These are phyloP conservation scores for Lipotes vexillifer DNA, from an alignment of 2,113 vertebrate genomes.

Conservation along the genomic window DNA sequence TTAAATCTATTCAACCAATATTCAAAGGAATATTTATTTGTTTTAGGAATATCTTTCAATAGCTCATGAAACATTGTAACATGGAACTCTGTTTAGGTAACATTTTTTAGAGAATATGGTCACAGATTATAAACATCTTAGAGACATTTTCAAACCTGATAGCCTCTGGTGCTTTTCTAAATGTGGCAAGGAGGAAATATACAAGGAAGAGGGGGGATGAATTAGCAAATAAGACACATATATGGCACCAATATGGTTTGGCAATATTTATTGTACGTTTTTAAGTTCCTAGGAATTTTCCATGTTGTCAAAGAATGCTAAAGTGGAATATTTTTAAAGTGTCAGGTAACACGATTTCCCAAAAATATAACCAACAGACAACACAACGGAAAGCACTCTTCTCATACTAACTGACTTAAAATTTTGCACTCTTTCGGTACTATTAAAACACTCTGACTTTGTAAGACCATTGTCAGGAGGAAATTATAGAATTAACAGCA, in stretches of 20 bases:
- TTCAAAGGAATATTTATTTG: not conserved
- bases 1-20: not conserved
- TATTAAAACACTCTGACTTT: not conserved
- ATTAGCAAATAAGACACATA: not conserved
- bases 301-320: not conserved
- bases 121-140: not conserved
- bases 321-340: not conserved
- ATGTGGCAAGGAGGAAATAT: not conserved
- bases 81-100: not conserved
- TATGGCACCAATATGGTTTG: not conserved
- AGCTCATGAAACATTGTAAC: not conserved
- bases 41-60: not conserved
- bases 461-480: not conserved
- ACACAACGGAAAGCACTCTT: not conserved
- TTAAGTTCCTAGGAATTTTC: conserved; percentile 6
- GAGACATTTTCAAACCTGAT: not conserved
- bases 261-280: not conserved
- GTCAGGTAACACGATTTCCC: not conserved
- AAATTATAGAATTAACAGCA: conserved; percentile 37
- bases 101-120: not conserved
- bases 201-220: not conserved
- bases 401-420: not conserved
- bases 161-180: not conserved
- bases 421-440: not conserved
- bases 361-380: not conserved